Evolutionary conservation across 2,888 invertebrate species (phyloP), one percentile per base, ranked within the genome.

Genomic region (Aspidapion aeneum): DNA sequence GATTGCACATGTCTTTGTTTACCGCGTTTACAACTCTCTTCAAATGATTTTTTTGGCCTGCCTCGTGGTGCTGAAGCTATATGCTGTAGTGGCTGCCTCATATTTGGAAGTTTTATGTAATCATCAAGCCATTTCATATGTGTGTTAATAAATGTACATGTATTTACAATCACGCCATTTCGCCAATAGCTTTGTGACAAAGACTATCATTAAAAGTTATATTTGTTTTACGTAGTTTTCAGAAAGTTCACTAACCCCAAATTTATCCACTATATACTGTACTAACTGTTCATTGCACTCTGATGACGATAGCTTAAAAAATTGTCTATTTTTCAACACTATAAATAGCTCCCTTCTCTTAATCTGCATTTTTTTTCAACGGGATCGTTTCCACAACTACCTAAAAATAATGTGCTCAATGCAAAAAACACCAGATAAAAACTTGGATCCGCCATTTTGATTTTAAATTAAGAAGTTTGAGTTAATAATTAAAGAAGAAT

Each of bases 271-370:
- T 22, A 57, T 22, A 22, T 22, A 57, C 1, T 17, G 2, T 2
- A n/a, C 5, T 57, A 22, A 57, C 48, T 18, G 57, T 57, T 57
- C 57, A 56, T 56, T 56, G 17, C 21, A 56, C 20, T n/a, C n/a
- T n/a, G n/a, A n/a, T n/a, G n/a, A n/a, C n/a, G n/a, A n/a, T n/a
- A n/a, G n/a, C n/a, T n/a, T n/a, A n/a, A n/a, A n/a, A n/a, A n/a
- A n/a, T n/a, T n/a, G n/a, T n/a, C n/a, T n/a, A n/a, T n/a, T n/a
- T n/a, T n/a, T n/a, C n/a, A n/a, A n/a, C n/a, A n/a, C n/a, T n/a
- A n/a, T n/a, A n/a, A n/a, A n/a, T n/a, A n/a, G n/a, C n/a, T n/a
- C n/a, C n/a, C n/a, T n/a, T n/a, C n/a, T n/a, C n/a, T n/a, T n/a
- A n/a, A n/a, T n/a, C n/a, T n/a, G n/a, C n/a, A n/a, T n/a, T n/a